Percentiles rank a stretch among this genome's conserved stretches.
These are phyloP conservation scores for Calephelis nemesis DNA, from an alignment of 1,140 invertebrate genomes.

Conservation along the genomic window DNA sequence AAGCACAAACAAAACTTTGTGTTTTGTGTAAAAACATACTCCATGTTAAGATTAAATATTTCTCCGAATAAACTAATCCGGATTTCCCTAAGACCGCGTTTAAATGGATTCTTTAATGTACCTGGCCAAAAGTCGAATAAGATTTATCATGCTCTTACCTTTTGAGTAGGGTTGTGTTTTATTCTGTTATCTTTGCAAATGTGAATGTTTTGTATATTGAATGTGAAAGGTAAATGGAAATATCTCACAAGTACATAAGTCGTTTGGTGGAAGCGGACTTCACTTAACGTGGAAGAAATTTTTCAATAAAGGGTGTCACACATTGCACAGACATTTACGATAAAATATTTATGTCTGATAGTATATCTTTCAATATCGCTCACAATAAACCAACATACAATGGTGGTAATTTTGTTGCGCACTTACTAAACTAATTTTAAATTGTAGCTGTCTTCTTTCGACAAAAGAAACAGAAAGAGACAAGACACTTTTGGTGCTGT, in stretches of 20 bases:
- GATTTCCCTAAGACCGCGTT: background rate
- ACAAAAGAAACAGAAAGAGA: too few relatives aligned
- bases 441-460: too few relatives aligned
- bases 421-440: too few relatives aligned
- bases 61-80: background rate
- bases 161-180: constrained; percentile 4
- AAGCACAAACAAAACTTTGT: too few relatives aligned
- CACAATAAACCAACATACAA: too few relatives aligned
- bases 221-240: constrained; percentile 4
- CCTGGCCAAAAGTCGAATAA: constrained; percentile 2
- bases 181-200: constrained; percentile 7
- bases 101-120: constrained; percentile 1
- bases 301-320: background rate
- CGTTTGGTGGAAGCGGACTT: background rate
- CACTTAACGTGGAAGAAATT: background rate
- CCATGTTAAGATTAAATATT: too few relatives aligned
- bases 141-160: constrained; percentile 9
- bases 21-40: too few relatives aligned
- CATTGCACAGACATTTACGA: too few relatives aligned
- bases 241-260: background rate
- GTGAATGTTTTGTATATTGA: constrained; percentile 12
- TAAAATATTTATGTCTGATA: too few relatives aligned
- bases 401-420: too few relatives aligned
- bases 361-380: too few relatives aligned
- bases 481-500: too few relatives aligned